These are phyloP conservation scores for Ammospiza nelsoni DNA, from an alignment of 2,113 vertebrate species.

Conservation along the genomic window DNA sequence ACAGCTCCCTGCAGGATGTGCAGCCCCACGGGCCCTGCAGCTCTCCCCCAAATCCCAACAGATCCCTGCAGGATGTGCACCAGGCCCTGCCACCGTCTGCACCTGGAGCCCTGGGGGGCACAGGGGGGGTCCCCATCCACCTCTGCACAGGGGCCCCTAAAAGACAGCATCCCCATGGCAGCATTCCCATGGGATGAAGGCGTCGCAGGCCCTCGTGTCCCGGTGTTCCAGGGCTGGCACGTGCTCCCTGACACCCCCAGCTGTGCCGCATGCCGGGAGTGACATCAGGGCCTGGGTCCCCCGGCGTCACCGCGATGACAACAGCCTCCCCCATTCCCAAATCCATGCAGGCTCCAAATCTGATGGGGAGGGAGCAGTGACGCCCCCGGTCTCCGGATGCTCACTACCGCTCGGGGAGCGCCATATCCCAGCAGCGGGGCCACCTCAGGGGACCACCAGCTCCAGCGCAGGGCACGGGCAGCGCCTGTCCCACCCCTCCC, in stretches of 20 bases:
- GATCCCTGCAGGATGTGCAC: neutral
- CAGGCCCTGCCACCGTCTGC: rapidly evolving
- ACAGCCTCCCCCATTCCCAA: neutral
- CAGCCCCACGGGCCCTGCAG: neutral
- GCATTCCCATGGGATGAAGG: neutral
- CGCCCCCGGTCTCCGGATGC: neutral
- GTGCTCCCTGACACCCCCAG: neutral
- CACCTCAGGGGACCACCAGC: neutral
- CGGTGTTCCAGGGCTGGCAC: neutral
- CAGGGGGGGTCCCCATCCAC: neutral
- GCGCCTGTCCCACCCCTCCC: neutral
- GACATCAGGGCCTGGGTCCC: neutral
- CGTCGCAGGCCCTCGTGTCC: neutral
- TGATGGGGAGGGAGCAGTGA: neutral
- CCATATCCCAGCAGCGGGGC: neutral
- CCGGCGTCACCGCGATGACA: neutral
- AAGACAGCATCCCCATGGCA: neutral
- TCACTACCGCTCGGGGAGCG: neutral
- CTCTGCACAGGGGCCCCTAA: neutral
- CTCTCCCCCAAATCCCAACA: too few species aligned
- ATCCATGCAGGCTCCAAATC: neutral
- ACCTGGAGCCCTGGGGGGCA: neutral
- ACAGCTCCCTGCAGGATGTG: too few species aligned
- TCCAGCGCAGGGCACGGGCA: neutral
- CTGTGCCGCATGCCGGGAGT: neutral